These are phyloP conservation scores for Drosophila nebulosa DNA, from an alignment of 1,140 invertebrate genomes.

Conservation along the genomic window DNA sequence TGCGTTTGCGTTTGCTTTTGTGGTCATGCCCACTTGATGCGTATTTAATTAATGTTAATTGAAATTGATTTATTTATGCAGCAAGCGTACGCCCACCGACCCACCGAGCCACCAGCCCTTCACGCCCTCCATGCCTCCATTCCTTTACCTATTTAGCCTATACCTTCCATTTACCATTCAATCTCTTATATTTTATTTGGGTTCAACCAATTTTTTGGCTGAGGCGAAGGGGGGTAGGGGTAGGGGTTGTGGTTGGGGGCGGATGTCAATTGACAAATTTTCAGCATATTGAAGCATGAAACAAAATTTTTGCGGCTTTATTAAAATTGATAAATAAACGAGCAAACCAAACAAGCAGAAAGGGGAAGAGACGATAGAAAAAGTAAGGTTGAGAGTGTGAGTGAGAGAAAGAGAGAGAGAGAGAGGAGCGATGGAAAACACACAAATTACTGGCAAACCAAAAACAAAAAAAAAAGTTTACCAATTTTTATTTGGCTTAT, in stretches of 20 bases:
- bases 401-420: not conserved
- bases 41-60: constrained; percentile 80
- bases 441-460: not conserved
- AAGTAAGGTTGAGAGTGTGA: too few relatives aligned
- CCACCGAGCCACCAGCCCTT: not conserved
- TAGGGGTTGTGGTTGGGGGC: not conserved
- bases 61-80: constrained; percentile 79
- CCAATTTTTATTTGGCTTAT: not conserved
- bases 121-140: too few relatives aligned
- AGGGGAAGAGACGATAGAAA: too few relatives aligned
- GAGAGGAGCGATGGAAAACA: not conserved
- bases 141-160: not conserved
- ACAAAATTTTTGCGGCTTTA: constrained; percentile 35
- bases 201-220: not conserved
- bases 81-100: constrained; percentile 50
- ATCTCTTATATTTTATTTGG: not conserved
- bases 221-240: not conserved
- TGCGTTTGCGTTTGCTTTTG: constrained; percentile 27
- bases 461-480: not conserved
- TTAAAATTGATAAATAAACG: constrained; percentile 61
- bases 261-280: constrained; percentile 47
- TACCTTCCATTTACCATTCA: not conserved
- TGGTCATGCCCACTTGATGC: constrained; percentile 78
- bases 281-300: constrained; percentile 60
- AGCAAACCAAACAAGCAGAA: constrained; percentile 9